phyloP scores from a whole-genome alignment of 37 sponge, comb jelly and placozoan species.

The Geodia barretti region DNA sequence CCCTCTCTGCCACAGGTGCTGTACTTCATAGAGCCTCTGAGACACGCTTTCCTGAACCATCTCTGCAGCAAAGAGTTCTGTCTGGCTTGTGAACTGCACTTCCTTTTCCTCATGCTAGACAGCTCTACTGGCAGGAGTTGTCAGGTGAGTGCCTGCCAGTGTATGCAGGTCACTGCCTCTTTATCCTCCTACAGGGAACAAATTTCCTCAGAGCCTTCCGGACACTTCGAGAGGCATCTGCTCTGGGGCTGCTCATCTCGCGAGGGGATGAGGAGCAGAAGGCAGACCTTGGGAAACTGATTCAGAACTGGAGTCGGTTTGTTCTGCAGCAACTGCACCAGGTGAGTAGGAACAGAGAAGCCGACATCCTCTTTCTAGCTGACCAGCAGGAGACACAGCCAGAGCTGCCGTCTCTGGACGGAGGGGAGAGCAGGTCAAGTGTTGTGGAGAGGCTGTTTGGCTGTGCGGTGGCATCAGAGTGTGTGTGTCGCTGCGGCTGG shows the following conservation, averaged over 20 bases:
- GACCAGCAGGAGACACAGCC: conserved; percentile 4
- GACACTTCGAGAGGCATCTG: conserved; percentile 71
- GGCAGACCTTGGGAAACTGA: conserved; percentile 62
- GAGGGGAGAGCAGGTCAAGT: conserved; percentile 5
- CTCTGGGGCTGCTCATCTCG: conserved; percentile 73
- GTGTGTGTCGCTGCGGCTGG: conserved; percentile 71
- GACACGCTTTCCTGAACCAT: conserved; percentile 69
- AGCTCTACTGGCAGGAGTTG: conserved; percentile 62
- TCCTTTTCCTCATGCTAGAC: conserved; percentile 86
- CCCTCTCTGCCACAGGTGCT: conserved; percentile 55
- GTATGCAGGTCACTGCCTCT: neutral
- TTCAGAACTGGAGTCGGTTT: conserved; percentile 85
- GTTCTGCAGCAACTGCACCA: conserved; percentile 80
- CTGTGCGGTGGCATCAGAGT: conserved; percentile 53
- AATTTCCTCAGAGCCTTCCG: conserved; percentile 84
- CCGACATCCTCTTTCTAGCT: conserved; percentile 5
- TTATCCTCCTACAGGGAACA: neutral
- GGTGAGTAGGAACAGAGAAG: conserved; percentile 11
- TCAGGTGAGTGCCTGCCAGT: conserved; percentile 58
- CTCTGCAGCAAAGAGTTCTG: conserved; percentile 79
- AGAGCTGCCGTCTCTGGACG: neutral
- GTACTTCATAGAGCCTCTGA: conserved; percentile 83
- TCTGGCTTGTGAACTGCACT: conserved; percentile 87
- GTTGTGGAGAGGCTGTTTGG: conserved; percentile 66
- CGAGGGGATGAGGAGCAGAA: conserved; percentile 66